A percentile compares a stretch with the other conserved stretches of the same genome.
These are phyloP conservation scores for Molossus alvarezi DNA, from an alignment of 2,797 vertebrate species.

Conservation along the genomic window DNA sequence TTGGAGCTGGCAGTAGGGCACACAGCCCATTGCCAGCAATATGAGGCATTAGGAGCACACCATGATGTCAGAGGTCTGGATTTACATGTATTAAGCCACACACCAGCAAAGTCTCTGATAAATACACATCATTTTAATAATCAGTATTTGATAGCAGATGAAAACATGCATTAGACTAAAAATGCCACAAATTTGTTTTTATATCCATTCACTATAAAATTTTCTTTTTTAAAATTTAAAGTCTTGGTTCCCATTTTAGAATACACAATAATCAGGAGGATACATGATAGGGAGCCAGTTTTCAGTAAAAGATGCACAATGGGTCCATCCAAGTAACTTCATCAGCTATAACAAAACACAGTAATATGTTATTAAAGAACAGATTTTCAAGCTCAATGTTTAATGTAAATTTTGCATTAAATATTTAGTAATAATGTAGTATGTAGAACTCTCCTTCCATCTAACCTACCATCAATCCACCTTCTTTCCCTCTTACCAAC, in stretches of 20 bases:
- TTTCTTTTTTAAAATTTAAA: slow-evolving; percentile 79
- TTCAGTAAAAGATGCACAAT: slow-evolving; percentile 96
- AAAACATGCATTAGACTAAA: slow-evolving; percentile 91
- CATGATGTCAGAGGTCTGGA: slow-evolving; percentile 79
- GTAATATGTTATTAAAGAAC: neutral
- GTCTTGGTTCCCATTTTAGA: slow-evolving; percentile 90
- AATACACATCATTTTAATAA: slow-evolving; percentile 90
- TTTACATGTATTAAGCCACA: slow-evolving; percentile 90
- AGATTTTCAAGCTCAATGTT: neutral
- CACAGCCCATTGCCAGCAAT: slow-evolving; percentile 87
- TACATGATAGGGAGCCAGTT: slow-evolving; percentile 99
- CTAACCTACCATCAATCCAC: neutral
- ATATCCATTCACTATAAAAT: slow-evolving; percentile 89
- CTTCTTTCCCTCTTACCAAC: neutral
- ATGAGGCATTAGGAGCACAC: slow-evolving; percentile 86
- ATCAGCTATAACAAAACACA: slow-evolving; percentile 93
- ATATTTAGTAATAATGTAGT: neutral
- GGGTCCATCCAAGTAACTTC: slow-evolving; percentile 97
- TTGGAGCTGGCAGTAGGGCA: slow-evolving; percentile 84
- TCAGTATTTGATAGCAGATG: slow-evolving; percentile 85
- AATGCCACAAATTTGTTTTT: slow-evolving; percentile 88
- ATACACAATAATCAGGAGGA: slow-evolving; percentile 96
- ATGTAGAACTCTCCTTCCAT: neutral
- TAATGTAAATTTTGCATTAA: slow-evolving; percentile 25
- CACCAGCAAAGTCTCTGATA: slow-evolving; percentile 89